phyloP scores from a whole-genome alignment of 2,113 vertebrate species.

The Mellivora capensis region DNA sequence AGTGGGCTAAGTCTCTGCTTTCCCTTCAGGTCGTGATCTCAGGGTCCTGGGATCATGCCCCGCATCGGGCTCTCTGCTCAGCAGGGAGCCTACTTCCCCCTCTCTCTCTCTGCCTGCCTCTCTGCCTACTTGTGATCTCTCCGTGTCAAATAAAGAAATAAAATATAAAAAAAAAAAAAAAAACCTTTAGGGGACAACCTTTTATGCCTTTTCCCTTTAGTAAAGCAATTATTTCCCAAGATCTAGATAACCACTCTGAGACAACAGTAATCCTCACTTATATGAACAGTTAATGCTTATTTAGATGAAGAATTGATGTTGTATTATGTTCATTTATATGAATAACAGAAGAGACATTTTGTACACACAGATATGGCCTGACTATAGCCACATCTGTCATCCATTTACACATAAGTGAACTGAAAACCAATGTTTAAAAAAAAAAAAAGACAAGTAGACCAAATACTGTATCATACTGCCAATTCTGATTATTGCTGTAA shows the following conservation, averaged over 20 bases:
- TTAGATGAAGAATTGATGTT: neutral
- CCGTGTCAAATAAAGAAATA: too few relatives aligned
- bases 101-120: too few relatives aligned
- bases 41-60: too few relatives aligned
- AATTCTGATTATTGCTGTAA: neutral
- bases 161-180: neutral
- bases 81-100: too few relatives aligned
- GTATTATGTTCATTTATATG: neutral
- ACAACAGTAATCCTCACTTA: neutral
- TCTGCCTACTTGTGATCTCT: too few relatives aligned
- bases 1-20: too few relatives aligned
- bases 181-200: neutral
- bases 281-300: neutral
- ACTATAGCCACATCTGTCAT: neutral
- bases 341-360: neutral
- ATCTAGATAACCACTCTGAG: neutral
- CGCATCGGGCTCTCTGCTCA: too few relatives aligned
- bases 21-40: too few relatives aligned
- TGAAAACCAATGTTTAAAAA: neutral
- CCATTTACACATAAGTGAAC: neutral
- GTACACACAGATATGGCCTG: neutral
- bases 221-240: conserved; percentile 5
- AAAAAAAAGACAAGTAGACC: neutral
- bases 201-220: neutral
- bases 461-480: neutral